Evolutionary conservation across 64 coral and sea anemone species (phyloP).

Genomic region (Stichodactyla mertensii): DNA sequence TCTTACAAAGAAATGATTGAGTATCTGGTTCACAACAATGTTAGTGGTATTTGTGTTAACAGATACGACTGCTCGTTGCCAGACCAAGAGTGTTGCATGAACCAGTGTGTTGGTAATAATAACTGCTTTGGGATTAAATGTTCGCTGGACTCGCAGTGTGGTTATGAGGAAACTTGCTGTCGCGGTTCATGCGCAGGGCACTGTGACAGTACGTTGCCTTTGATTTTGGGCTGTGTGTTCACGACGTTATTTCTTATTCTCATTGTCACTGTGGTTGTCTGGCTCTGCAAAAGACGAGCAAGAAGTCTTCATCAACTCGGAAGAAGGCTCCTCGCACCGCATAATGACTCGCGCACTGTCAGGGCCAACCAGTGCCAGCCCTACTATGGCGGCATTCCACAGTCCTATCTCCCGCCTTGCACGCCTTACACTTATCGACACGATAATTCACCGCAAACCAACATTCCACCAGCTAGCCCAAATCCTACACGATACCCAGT

Average conservation of each 20-base stretch:
- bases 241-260: neutral
- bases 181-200: neutral
- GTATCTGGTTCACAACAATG: neutral
- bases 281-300: neutral
- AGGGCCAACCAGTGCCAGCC: too few relatives aligned
- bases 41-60: neutral
- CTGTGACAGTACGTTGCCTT: neutral
- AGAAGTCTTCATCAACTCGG: neutral
- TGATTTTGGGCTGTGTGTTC: neutral
- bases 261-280: neutral
- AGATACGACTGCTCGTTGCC: neutral
- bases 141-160: neutral
- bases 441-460: neutral
- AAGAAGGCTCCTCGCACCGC: neutral
- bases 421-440: neutral
- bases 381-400: neutral
- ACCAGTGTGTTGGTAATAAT: constrained; percentile 1
- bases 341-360: neutral
- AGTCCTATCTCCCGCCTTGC: neutral
- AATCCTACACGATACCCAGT: neutral
- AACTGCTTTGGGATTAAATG: neutral
- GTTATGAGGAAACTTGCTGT: constrained; percentile 1
- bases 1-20: neutral
- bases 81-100: neutral
- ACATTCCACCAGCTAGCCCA: neutral